Percentiles rank a stretch among this genome's conserved stretches.
Evolutionary conservation across 2,113 vertebrate species (phyloP).

Genomic region (Anguilla rostrata): DNA sequence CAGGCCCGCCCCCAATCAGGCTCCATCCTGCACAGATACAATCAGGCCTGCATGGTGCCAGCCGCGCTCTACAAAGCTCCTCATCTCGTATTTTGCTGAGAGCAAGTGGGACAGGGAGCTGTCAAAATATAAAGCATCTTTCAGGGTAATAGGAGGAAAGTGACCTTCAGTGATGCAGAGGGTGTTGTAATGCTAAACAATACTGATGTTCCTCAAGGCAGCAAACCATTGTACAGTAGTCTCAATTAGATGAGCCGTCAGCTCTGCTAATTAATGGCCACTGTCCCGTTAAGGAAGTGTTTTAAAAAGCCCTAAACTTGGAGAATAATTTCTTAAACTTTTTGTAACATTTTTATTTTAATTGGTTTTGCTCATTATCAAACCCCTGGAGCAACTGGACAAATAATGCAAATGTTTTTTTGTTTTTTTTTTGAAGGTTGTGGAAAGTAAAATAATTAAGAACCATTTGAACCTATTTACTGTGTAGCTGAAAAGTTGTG

Average conservation of each 20-base stretch:
- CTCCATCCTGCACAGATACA: slow-evolving; percentile 25
- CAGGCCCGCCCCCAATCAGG: slow-evolving; percentile 48
- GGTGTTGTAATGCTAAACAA: slow-evolving; percentile 1
- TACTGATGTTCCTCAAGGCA: not conserved
- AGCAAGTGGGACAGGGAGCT: not conserved
- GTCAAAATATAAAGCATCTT: not conserved
- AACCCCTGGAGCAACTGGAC: too few species aligned
- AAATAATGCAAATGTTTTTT: too few species aligned
- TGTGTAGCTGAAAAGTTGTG: too few species aligned
- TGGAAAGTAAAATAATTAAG: too few species aligned
- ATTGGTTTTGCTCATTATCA: too few species aligned
- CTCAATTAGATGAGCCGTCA: not conserved
- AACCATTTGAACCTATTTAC: too few species aligned
- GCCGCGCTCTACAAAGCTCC: not conserved
- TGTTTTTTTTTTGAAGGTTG: too few species aligned
- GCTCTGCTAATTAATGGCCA: not conserved
- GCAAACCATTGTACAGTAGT: not conserved
- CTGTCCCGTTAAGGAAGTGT: not conserved
- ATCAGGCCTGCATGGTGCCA: not conserved
- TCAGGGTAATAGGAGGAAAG: not conserved
- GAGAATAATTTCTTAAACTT: too few species aligned
- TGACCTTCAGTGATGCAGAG: not conserved
- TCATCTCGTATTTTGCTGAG: not conserved
- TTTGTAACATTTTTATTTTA: too few species aligned
- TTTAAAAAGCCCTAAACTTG: not conserved